phyloP scores from a whole-genome alignment of 2,113 vertebrate species.

The Bujurquina vittata region DNA sequence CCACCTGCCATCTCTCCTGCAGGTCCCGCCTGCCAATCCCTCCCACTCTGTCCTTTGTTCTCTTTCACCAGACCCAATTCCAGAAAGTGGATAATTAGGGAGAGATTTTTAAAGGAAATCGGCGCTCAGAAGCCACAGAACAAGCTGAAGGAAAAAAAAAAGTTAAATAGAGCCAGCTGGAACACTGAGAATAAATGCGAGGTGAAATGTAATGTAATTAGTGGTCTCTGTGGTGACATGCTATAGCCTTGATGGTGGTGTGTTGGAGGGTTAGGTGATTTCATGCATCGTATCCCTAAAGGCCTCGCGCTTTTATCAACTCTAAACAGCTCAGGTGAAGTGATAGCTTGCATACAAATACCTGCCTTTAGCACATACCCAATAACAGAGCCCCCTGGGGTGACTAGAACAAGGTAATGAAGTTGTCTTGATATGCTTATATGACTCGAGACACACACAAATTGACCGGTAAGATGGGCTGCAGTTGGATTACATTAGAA shows the following conservation, averaged over 20 bases:
- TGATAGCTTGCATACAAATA: slow-evolving; percentile 53
- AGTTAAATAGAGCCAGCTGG: not conserved
- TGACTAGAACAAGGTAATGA: slow-evolving; percentile 39
- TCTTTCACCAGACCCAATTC: slow-evolving; percentile 9
- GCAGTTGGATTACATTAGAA: slow-evolving; percentile 34
- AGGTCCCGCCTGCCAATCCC: not conserved
- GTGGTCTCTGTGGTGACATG: slow-evolving; percentile 30
- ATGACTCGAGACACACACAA: not conserved
- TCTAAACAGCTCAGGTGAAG: slow-evolving; percentile 64
- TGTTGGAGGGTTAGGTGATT: slow-evolving; percentile 42
- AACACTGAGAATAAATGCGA: slow-evolving; percentile 24
- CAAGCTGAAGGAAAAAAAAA: not conserved
- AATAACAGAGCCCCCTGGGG: slow-evolving; percentile 33
- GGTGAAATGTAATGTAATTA: slow-evolving; percentile 34
- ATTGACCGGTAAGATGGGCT: slow-evolving; percentile 20
- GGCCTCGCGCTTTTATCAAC: slow-evolving; percentile 50
- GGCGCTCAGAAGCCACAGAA: not conserved
- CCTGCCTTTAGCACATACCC: not conserved
- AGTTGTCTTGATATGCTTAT: slow-evolving; percentile 32
- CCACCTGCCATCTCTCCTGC: slow-evolving; percentile 19
- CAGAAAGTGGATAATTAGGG: slow-evolving; percentile 15
- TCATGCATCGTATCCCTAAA: slow-evolving; percentile 37
- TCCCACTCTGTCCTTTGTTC: slow-evolving; percentile 17
- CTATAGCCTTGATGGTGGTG: slow-evolving; percentile 15
- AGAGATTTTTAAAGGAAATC: slow-evolving; percentile 3